A percentile compares a stretch with the other conserved stretches of the same genome.
Conservation (phyloP, 2,888 invertebrate genomes). For the Tridacna crocea region DNA sequence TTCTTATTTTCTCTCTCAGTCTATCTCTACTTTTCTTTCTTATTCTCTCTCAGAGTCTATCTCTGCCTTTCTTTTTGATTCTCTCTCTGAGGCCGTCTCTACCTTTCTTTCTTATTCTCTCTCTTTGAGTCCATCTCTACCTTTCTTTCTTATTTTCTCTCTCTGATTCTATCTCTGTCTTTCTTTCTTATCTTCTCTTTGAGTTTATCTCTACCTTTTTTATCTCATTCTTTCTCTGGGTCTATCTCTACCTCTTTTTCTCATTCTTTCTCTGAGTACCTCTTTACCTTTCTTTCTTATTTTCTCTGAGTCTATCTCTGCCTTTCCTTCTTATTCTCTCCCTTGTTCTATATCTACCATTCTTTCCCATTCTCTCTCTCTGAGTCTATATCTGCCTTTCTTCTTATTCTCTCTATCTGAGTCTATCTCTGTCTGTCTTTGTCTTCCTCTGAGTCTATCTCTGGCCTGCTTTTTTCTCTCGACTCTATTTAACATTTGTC, state of each 20-base stretch:
- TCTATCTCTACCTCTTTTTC: constrained; percentile 9
- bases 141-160: constrained; percentile 15
- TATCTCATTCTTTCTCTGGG: not conserved
- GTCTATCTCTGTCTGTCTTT: constrained; percentile 1
- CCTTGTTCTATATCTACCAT: not conserved
- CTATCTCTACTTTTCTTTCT: not conserved
- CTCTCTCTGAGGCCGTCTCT: constrained; percentile 2
- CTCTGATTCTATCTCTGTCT: not conserved
- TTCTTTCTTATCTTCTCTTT: not conserved
- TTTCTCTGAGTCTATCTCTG: too few relatives aligned
- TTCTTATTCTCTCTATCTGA: too few relatives aligned
- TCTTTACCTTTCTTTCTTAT: too few relatives aligned
- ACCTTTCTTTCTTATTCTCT: not conserved
- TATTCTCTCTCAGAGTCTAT: not conserved
- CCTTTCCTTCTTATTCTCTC: not conserved
- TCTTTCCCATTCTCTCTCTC: too few relatives aligned
- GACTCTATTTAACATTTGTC: not conserved
- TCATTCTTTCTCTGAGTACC: constrained; percentile 4
- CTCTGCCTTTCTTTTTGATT: not conserved
- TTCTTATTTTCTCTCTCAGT: not conserved
- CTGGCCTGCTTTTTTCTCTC: not conserved
- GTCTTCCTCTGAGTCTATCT: constrained; percentile 3
- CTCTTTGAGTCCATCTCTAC: not conserved
- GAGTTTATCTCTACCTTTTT: not conserved
- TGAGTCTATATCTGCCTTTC: too few relatives aligned